These are phyloP conservation scores for Tachina grossa DNA, from an alignment of 2,888 invertebrate species.

Conservation along the genomic window DNA sequence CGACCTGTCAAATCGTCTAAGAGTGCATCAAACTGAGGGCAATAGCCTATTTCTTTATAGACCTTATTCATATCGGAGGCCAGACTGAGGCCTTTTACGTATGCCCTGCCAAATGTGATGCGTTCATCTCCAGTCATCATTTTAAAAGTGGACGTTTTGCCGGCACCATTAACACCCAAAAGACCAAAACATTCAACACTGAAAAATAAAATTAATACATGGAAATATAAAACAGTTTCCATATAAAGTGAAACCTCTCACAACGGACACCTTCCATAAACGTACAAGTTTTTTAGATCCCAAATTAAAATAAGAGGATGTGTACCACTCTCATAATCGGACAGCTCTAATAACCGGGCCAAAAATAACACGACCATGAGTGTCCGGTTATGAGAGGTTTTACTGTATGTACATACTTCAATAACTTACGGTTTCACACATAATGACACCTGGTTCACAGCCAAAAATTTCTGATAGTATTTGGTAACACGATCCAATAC, in stretches of 20 bases:
- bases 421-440: slow-evolving; percentile 81
- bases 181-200: slow-evolving; percentile 91
- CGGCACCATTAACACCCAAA: slow-evolving; percentile 93
- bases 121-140: slow-evolving; percentile 93
- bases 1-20: slow-evolving; percentile 89
- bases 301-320: too few species aligned
- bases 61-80: slow-evolving; percentile 84
- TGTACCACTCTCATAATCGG: too few species aligned
- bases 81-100: slow-evolving; percentile 85
- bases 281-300: too few species aligned
- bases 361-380: too few species aligned
- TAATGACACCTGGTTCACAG: slow-evolving; percentile 90
- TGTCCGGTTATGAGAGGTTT: too few species aligned
- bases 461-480: slow-evolving; percentile 88
- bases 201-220: slow-evolving; percentile 2
- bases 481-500: slow-evolving; percentile 88
- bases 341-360: too few species aligned
- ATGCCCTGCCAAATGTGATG: slow-evolving; percentile 88
- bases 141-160: slow-evolving; percentile 94
- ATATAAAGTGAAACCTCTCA: not conserved
- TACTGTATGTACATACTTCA: not conserved
- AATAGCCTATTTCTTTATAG: slow-evolving; percentile 87
- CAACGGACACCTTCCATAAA: too few species aligned
- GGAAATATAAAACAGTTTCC: not conserved
- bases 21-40: slow-evolving; percentile 90